These are phyloP conservation scores for Pollenia amentaria DNA, from an alignment of 2,888 invertebrate species.

Conservation along the genomic window DNA sequence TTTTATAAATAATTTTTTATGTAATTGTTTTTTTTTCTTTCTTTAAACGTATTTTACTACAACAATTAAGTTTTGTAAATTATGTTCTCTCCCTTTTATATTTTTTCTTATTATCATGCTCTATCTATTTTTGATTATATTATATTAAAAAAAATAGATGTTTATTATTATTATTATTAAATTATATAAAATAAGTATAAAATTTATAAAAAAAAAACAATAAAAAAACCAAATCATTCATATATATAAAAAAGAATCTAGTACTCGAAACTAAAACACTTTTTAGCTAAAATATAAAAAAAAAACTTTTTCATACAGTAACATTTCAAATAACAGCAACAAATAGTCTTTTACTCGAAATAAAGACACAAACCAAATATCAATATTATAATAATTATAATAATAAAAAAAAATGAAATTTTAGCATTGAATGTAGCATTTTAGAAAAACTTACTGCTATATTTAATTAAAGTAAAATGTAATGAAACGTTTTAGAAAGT, in stretches of 20 bases:
- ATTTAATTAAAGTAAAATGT: constrained; percentile 1
- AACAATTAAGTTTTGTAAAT: constrained; percentile 56
- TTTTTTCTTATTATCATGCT: not conserved
- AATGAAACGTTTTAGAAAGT: not conserved
- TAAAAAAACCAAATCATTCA: constrained; percentile 34
- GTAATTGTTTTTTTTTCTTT: constrained; percentile 48
- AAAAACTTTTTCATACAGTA: constrained; percentile 69
- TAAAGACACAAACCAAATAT: constrained; percentile 57
- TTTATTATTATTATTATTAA: constrained; percentile 73
- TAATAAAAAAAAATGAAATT: constrained; percentile 4
- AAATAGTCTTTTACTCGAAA: constrained; percentile 29
- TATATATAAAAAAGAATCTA: constrained; percentile 57
- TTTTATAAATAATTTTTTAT: constrained; percentile 21
- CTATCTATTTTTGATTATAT: constrained; percentile 18
- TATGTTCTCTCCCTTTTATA: constrained; percentile 18
- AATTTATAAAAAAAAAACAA: constrained; percentile 49
- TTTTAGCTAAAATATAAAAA: constrained; percentile 68
- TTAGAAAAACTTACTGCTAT: not conserved
- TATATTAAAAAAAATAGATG: constrained; percentile 62
- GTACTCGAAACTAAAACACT: constrained; percentile 69
- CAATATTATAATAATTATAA: constrained; percentile 41
- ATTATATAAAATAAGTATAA: constrained; percentile 66
- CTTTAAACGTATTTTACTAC: constrained; percentile 37
- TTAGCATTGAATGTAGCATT: constrained; percentile 19
- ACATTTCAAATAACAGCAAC: constrained; percentile 62